Evolutionary conservation across 2,113 vertebrate species (phyloP), one percentile per base, ranked within the genome.

Genomic region (Brienomyrus longianalis): DNA sequence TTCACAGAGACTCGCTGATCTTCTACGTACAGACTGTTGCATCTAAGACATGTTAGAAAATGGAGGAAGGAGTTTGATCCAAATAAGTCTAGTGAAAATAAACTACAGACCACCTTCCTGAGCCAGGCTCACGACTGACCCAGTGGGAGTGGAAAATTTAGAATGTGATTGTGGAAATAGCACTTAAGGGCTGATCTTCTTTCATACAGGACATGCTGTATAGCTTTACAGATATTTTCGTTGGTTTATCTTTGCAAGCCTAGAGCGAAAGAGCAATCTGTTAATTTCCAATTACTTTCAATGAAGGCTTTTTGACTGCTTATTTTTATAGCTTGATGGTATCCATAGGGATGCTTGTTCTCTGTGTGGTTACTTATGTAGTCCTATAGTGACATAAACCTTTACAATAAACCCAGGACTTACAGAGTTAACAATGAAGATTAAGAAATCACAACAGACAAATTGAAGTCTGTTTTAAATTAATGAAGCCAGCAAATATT

Each of bases 41-140:
- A 77, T 77, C 8, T 7, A 47, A 83, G 43, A 48, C 80, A 48
- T n/a, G 39, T 84, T 48, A 84, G 39, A 15, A 43, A 35, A 84
- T 13, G n/a, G 43, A 86, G 52, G 86, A 85, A 19, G 0, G 27
- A 52, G 84, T 86, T 54, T 83, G 27, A 31, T 87, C 47, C 66
- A 87, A 87, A 87, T 35, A 87, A 23, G 43, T 47, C 56, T 74
- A 51, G 54, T 70, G n/a, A 90, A 90, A 90, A 90, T 86, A 90
- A 86, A 5, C 35, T 9, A 62, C 45, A 74, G 89, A 84, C 50
- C 74, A 51, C 47, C 56, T 50, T 23, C 59, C 47, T 31, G 39
- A 59, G 19, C 35, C 43, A 85, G 51, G 47, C 47, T 27, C 50
- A 11, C 13, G 47, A 89, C 27, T 23, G 48, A 52, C 83, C 31